A percentile compares a stretch with the other conserved stretches of the same genome.
These are phyloP conservation scores for Drosophila algonquin DNA, from an alignment of 2,888 invertebrate genomes.

Conservation along the genomic window DNA sequence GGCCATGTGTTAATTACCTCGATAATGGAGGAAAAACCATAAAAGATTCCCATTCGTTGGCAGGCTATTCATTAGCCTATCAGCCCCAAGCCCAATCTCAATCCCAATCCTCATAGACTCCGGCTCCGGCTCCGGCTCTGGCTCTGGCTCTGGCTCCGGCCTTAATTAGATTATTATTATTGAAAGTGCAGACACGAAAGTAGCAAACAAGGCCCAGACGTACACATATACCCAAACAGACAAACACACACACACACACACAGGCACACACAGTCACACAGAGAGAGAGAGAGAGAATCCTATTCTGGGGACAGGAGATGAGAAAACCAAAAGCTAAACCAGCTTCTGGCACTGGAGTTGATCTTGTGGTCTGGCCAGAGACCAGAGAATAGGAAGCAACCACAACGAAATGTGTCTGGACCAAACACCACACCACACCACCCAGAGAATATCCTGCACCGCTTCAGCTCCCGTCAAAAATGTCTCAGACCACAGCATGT, in stretches of 20 bases:
- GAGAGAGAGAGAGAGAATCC: background rate
- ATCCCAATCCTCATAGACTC: too few relatives aligned
- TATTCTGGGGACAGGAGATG: conserved; percentile 1
- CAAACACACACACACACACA: background rate
- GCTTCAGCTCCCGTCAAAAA: conserved; percentile 40
- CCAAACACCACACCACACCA: conserved; percentile 63
- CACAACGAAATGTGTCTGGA: conserved; percentile 75
- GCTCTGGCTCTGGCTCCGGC: conserved; percentile 27
- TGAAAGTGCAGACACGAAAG: conserved; percentile 53
- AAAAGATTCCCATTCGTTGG: background rate
- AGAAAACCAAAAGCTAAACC: conserved; percentile 29
- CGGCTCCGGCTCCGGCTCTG: too few relatives aligned
- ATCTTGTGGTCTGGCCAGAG: conserved; percentile 42
- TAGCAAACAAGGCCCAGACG: conserved; percentile 16
- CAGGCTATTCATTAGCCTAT: conserved; percentile 17
- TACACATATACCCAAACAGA: background rate
- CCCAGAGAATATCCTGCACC: conserved; percentile 10
- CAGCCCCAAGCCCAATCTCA: background rate
- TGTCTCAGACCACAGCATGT: conserved; percentile 72
- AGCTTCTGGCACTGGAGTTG: conserved; percentile 34
- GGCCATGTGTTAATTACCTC: conserved; percentile 23
- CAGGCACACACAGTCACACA: too few relatives aligned
- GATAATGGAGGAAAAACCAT: conserved; percentile 15
- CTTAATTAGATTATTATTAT: conserved; percentile 77
- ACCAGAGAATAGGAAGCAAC: conserved; percentile 45